phyloP scores from a whole-genome alignment of 1,140 invertebrate genomes.

The Parapsyche elsis region DNA sequence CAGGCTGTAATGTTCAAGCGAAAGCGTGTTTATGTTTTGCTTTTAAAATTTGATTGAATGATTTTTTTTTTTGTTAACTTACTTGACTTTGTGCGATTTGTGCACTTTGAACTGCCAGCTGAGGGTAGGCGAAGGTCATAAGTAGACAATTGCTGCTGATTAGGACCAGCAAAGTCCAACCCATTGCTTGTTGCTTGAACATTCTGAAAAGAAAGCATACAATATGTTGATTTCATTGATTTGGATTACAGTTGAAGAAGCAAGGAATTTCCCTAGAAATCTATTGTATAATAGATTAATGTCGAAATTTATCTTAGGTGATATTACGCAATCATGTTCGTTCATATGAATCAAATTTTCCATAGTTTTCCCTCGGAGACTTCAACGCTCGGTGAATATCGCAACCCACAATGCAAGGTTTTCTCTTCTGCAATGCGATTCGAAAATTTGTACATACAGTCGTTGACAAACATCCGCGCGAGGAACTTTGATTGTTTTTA shows the following conservation, averaged over 20 bases:
- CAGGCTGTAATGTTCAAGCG: slow-evolving; percentile 59
- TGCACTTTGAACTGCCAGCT: slow-evolving; percentile 60
- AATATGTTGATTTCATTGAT: not conserved
- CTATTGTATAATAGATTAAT: too few species aligned
- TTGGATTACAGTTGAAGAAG: too few species aligned
- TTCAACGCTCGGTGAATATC: not conserved
- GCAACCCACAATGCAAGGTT: not conserved
- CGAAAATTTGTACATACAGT: too few species aligned
- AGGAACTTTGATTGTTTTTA: too few species aligned
- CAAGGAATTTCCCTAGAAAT: too few species aligned
- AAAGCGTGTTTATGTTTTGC: not conserved
- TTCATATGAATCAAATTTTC: too few species aligned
- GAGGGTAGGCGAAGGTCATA: slow-evolving; percentile 69
- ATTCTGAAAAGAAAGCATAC: slow-evolving; percentile 60
- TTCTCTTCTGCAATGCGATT: too few species aligned
- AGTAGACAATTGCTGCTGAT: slow-evolving; percentile 68
- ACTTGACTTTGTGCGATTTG: slow-evolving; percentile 63
- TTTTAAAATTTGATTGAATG: too few species aligned
- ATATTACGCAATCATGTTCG: too few species aligned
- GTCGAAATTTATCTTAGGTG: too few species aligned
- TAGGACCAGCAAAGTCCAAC: slow-evolving; percentile 68
- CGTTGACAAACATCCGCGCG: too few species aligned
- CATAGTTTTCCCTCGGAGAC: not conserved
- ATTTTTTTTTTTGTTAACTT: not conserved
- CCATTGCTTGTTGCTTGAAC: slow-evolving; percentile 62